Percentiles rank a stretch among this genome's conserved stretches.
phyloP scores from a whole-genome alignment of 1,140 invertebrate species.

The Drosophila arizonae region DNA sequence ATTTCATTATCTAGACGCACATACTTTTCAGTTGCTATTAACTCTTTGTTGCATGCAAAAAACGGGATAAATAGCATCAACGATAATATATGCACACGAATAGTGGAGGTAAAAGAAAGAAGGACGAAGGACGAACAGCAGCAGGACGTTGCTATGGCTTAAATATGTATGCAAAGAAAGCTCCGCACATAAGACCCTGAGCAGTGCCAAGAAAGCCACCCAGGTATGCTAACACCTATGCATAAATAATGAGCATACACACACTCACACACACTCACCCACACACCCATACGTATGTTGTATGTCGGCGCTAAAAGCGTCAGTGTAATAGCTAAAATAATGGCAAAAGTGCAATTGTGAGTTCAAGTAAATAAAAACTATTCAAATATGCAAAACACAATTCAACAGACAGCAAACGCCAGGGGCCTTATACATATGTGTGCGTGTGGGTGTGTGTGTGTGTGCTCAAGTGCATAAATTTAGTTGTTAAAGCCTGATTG shows the following conservation, averaged over 20 bases:
- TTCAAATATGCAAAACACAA: slow-evolving; percentile 81
- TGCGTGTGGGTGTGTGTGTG: slow-evolving; percentile 19
- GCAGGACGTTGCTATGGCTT: slow-evolving; percentile 23
- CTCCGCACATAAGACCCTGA: slow-evolving; percentile 53
- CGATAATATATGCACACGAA: slow-evolving; percentile 39
- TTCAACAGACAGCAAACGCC: slow-evolving; percentile 66
- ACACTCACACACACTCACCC: slow-evolving; percentile 3
- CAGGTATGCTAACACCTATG: slow-evolving; percentile 67
- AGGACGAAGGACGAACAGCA: not conserved
- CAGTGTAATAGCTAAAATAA: slow-evolving; percentile 80
- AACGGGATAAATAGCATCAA: slow-evolving; percentile 67
- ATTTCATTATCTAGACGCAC: slow-evolving; percentile 46
- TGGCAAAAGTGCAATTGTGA: slow-evolving; percentile 81
- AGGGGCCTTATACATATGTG: slow-evolving; percentile 13
- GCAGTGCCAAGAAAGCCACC: slow-evolving; percentile 41
- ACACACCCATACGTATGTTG: not conserved
- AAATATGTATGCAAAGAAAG: slow-evolving; percentile 75
- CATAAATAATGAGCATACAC: slow-evolving; percentile 71
- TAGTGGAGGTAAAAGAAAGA: not conserved
- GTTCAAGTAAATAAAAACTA: slow-evolving; percentile 82
- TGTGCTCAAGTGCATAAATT: slow-evolving; percentile 75
- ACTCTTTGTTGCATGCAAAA: slow-evolving; percentile 70
- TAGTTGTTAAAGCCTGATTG: slow-evolving; percentile 78
- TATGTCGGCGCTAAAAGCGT: slow-evolving; percentile 67
- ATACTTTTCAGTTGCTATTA: slow-evolving; percentile 28